Base-by-base conservation (phyloP, 64 coral and sea anemone species). In the Astreopora myriophthalma region DNA sequence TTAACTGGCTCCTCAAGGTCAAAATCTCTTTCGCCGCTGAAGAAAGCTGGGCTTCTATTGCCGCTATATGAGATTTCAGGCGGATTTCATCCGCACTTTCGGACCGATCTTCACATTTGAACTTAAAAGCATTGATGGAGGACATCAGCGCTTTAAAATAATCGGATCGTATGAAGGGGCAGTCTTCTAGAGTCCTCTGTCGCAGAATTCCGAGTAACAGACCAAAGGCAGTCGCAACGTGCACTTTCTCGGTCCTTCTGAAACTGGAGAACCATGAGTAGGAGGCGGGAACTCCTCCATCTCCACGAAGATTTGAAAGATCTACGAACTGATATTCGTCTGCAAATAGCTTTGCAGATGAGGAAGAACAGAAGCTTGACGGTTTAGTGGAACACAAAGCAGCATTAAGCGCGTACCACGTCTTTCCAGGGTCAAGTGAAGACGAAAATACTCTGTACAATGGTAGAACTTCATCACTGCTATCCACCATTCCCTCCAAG, bases 191-290 rank as follows among this genome's bases (percentile, higher is more conserved):
- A 65, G 22, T 8, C 26, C 25, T 78, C 37, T 26, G 38, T 44
- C 40, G 22, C 75, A 78, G 9, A 40, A 78, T n/a, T 49, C 20
- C 75, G 13, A 78, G 37, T 40, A 48, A 44, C 8, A 78, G 24
- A 78, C 75, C 75, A 44, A 78, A 78, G 34, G 75, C 25, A 14
- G 75, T 78, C 38, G 40, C 75, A 34, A 78, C 75, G 48, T 49
- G 25, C 22, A 78, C 40, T 25, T 48, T 78, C 6, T 78, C 34
- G 5, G 6, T 48, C 9, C 39, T 78, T 78, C 75, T 40, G 48
- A 6, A 40, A 48, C 10, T 26, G 48, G 9, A 78, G 75, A 78
- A 78, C 75, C 38, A 78, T 38, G 24, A 11, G 1, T 14, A 78
- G 19, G 38, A 38, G 6, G 36, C n/a, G 10, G 25, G n/a, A 49